Conservation (phyloP, 2,113 vertebrate species). For the Callionymus lyra region DNA sequence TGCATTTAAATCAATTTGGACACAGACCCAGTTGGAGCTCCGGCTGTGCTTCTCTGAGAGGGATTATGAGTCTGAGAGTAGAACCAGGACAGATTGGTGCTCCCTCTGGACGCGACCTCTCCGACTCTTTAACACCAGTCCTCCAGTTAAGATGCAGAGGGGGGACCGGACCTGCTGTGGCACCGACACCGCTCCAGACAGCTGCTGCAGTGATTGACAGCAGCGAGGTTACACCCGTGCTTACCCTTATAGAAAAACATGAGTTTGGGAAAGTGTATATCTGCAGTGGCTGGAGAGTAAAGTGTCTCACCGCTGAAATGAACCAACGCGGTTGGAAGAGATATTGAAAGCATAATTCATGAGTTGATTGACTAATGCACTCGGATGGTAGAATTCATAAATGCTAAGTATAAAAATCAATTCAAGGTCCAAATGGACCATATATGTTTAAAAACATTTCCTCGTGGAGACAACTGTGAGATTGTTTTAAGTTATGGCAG, state of each 20-base stretch:
- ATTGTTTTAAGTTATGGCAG: too few species aligned
- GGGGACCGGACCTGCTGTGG: slow-evolving; percentile 8
- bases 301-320: slow-evolving; percentile 32
- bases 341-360: slow-evolving; percentile 38
- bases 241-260: slow-evolving; percentile 52
- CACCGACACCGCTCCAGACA: background rate
- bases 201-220: slow-evolving; percentile 37
- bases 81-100: slow-evolving; percentile 32
- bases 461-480: slow-evolving; percentile 1
- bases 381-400: slow-evolving; percentile 54
- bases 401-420: slow-evolving; percentile 46
- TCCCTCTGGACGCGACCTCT: slow-evolving; percentile 40
- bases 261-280: slow-evolving; percentile 11
- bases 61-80: slow-evolving; percentile 24
- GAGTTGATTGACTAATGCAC: slow-evolving; percentile 41
- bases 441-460: slow-evolving; percentile 16
- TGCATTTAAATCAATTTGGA: slow-evolving; percentile 23
- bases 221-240: slow-evolving; percentile 29
- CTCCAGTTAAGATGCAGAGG: slow-evolving; percentile 36
- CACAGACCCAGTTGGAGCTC: slow-evolving; percentile 1
- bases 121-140: slow-evolving; percentile 26
- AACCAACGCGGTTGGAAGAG: slow-evolving; percentile 20
- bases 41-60: slow-evolving; percentile 9
- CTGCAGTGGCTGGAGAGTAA: slow-evolving; percentile 19
- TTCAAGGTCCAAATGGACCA: slow-evolving; percentile 35